Evolutionary conservation across 2,113 vertebrate genomes (phyloP), one percentile per base, ranked within the genome.

Genomic region (Leucosticte australis): DNA sequence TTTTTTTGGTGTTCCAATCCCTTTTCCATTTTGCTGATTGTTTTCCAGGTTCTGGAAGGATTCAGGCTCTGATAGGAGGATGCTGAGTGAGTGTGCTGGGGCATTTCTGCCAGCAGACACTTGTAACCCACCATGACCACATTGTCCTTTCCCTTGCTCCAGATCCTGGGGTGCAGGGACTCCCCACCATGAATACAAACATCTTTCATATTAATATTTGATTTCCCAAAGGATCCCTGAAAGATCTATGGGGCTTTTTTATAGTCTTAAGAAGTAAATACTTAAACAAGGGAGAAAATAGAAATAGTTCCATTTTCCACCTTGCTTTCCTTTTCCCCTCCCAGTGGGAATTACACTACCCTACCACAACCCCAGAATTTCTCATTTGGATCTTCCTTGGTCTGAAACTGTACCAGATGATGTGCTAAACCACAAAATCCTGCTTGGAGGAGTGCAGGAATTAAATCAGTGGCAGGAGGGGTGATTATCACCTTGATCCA

Each of bases 121-220:
- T 10, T 7, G 19, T 23, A 27, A 77, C 24, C 22, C 24, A 37
- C 15, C 41, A 33, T 0, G 0, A 53, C 53, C 5, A 1, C 8
- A 1, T 6, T 12, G n/a, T 33, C 37, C 41, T 49, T 83, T 52
- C 15, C 37, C 30, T 27, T 1, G 2, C 27, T 47, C 42, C 69
- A 28, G 70, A 55, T 26, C 47, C 27, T 53, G 31, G 6, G 6
- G 5, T 41, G 33, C 22, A 75, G 62, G 46, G 7, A 44, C 30
- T 35, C 27, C 71, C 9, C 30, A 19, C 13, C 21, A 44, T 41
- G 41, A 31, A 62, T 7, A 4, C 14, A 27, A 16, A 24, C 37
- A 19, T 18, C 74, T 13, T 47, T 41, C 28, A 27, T 41, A n/a
- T 6, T 28, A 47, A 8, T 9, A 21, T 35, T 59, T 42, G 26